Evolutionary conservation across 1,140 invertebrate genomes (phyloP), one percentile per base, ranked within the genome.

Genomic region (Drosophila bipectinata): DNA sequence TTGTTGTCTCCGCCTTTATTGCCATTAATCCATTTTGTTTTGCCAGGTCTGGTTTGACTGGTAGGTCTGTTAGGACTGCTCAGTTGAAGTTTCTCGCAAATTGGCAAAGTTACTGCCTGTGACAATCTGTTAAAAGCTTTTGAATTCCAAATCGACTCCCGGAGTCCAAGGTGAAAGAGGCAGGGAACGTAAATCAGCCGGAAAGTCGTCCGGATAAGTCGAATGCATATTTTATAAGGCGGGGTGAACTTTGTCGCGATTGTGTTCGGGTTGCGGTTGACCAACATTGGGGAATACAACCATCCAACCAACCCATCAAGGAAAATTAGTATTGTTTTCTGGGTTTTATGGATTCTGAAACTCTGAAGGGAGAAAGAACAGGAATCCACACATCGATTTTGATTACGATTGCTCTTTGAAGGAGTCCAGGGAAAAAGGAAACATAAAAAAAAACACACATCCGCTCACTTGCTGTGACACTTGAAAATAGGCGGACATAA

Each of bases 401-500:
- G 30, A 56, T 32, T 44, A 18, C n/a, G 14, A 44, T 44, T 67
- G 55, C 15, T 30, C 30, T 68, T 67, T 68, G 64, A 47, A 32
- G 64, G 47, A 28, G 32, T 12, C 41, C 4, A 44, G 18, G 18
- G 26, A 45, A 64, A 63, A 64, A 44, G 63, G 63, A 67, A 67
- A 67, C 63, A 67, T 67, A 47, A 67, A 57, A 71, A 71, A 68
- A 68, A 51, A 34, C 63, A 51, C 58, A 39, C 49, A 60, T 72
- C 77, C 61, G 52, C 47, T 49, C 39, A 61, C 21, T 6, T 8
- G 12, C 47, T 37, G 47, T 52, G 47, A 67, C 68, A 87, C 72
- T 87, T 74, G 64, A 85, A 85, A 87, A 78, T 78, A 68, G 61
- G 51, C 62, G 69, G 58, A 59, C 64, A 87, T 82, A 87, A 85